phyloP scores from a whole-genome alignment of 2,113 vertebrate genomes.

The Equus przewalskii region DNA sequence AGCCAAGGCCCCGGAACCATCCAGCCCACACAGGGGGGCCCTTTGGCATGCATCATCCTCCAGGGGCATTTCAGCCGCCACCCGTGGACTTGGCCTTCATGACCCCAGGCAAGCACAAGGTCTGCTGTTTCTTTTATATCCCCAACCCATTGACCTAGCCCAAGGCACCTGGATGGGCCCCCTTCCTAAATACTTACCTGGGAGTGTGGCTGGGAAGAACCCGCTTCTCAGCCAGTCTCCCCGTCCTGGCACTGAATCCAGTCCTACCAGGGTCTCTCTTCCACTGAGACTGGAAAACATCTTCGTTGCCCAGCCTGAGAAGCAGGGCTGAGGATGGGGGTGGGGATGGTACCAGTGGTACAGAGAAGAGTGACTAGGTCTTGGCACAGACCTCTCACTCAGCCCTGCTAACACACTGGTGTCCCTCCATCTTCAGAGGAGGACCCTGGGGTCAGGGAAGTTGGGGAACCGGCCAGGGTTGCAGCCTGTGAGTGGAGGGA shows the following conservation, averaged over 20 bases:
- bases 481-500: background rate
- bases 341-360: accelerated
- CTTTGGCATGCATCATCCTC: background rate
- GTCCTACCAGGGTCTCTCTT: background rate
- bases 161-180: too few relatives aligned
- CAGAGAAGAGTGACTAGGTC: accelerated
- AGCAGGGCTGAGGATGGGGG: background rate
- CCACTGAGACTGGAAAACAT: background rate
- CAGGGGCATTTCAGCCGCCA: background rate
- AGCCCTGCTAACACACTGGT: background rate
- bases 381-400: accelerated
- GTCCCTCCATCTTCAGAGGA: background rate
- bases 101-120: background rate
- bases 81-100: accelerated
- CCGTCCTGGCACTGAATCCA: too few relatives aligned
- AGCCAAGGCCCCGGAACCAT: background rate
- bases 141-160: too few relatives aligned
- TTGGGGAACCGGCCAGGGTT: background rate
- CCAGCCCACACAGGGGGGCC: background rate
- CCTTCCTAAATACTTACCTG: background rate
- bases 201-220: background rate
- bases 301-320: background rate
- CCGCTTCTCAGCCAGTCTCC: background rate
- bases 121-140: background rate
- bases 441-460: background rate